Evolutionary conservation across 2,797 vertebrate genomes (phyloP), one percentile per base, ranked within the genome.

Genomic region (Tangara arthus): DNA sequence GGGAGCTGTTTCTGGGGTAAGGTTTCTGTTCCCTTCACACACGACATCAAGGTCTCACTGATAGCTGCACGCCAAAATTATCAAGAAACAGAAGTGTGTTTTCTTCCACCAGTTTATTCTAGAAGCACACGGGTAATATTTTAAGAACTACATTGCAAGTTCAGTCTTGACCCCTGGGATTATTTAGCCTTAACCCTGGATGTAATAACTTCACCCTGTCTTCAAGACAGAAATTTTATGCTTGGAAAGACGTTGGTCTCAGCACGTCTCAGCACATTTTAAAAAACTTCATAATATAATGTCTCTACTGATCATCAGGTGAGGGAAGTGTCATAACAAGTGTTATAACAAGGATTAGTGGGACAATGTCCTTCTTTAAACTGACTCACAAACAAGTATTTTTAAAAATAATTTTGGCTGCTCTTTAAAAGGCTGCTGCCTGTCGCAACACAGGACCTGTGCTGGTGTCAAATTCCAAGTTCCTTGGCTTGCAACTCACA

Each of bases 101-200:
- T 87, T 75, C 59, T 91, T 57, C 8, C 57, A 18, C 42, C 15
- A 4, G 17, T 26, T 84, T 59, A 53, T 53, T 92, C 53, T 70
- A 57, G 56, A 89, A 57, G 42, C 52, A 87, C 94, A 92, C 24
- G 44, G 50, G 23, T 80, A 92, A n/a, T 87, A 75, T 73, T 91
- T 94, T 89, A 82, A 89, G 50, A 90, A 35, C 30, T 75, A 11
- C 55, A 46, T 72, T 94, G 89, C 72, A 95, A 89, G 19, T 46
- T 91, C 71, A 82, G 28, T 59, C 82, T 82, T 89, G 42, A 68
- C 89, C 50, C 35, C 44, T 86, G 90, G 72, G 65, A 92, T 87
- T 85, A 82, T 68, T 91, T 91, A 87, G 78, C 88, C 92, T 93
- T 92, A 66, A 87, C 35, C 69, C 90, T 84, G 41, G 42, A 87